These are phyloP conservation scores for Phylloscopus collybita DNA, from an alignment of 2,797 vertebrate species.

Conservation along the genomic window DNA sequence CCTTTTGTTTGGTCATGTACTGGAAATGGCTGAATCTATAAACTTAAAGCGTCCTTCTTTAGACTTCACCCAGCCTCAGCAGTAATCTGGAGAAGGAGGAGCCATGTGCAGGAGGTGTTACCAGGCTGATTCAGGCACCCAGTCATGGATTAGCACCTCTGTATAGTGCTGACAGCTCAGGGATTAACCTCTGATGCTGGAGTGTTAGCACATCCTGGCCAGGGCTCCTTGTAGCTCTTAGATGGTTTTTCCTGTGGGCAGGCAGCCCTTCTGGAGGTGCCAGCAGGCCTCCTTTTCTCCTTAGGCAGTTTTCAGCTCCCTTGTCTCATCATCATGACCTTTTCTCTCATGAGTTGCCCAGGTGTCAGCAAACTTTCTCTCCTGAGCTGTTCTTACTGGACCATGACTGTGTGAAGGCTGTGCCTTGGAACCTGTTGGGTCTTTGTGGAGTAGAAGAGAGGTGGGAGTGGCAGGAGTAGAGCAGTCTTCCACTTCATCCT, in stretches of 20 bases:
- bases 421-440: neutral
- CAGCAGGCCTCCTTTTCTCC: neutral
- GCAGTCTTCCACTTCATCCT: neutral
- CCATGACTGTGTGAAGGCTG: neutral
- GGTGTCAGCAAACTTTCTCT: neutral
- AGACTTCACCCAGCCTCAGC: neutral
- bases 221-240: neutral
- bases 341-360: neutral
- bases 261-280: neutral
- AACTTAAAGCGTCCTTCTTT: neutral
- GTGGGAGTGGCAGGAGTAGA: neutral
- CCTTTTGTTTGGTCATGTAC: neutral
- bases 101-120: neutral
- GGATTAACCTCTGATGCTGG: constrained; percentile 41
- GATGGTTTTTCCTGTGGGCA: neutral
- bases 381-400: neutral
- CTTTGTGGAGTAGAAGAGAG: neutral
- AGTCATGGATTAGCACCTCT: constrained; percentile 16
- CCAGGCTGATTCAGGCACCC: neutral
- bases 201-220: neutral
- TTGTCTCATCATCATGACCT: neutral
- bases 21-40: neutral
- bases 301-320: neutral
- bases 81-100: neutral
- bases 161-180: neutral